Conservation (phyloP, 2,113 vertebrate genomes). For the Cavia porcellus region DNA sequence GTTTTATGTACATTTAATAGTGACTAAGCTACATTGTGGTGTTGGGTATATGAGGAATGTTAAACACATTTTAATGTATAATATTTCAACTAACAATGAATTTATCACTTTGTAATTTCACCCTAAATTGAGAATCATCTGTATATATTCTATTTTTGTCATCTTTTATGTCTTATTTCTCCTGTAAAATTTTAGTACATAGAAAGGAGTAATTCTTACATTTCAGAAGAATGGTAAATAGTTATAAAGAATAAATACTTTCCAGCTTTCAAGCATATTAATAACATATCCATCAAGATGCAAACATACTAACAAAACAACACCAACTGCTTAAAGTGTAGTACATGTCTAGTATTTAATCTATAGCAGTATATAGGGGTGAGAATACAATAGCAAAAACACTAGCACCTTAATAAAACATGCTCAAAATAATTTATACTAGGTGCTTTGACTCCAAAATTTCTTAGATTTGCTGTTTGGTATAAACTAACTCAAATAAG, state of each 20-base stretch:
- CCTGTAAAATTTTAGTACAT: neutral
- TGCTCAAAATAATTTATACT: neutral
- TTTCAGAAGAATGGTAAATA: neutral
- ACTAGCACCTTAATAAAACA: neutral
- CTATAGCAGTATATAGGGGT: neutral
- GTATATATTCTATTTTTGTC: neutral
- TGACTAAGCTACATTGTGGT: neutral
- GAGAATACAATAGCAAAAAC: neutral
- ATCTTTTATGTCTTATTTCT: constrained; percentile 16
- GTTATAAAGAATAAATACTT: constrained; percentile 17
- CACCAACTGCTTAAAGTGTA: neutral
- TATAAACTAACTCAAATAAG: constrained; percentile 25
- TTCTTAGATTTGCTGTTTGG: constrained; percentile 1
- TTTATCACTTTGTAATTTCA: neutral
- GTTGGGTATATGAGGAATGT: too few species aligned
- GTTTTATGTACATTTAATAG: neutral
- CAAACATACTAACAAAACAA: constrained; percentile 8
- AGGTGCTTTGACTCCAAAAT: neutral
- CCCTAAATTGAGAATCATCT: neutral
- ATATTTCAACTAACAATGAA: neutral
- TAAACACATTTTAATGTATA: neutral
- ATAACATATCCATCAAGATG: neutral
- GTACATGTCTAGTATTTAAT: neutral
- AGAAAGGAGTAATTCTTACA: neutral
- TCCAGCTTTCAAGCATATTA: neutral